These are phyloP conservation scores for Lordiphosa mommai DNA, from an alignment of 1,140 invertebrate genomes.

Conservation along the genomic window DNA sequence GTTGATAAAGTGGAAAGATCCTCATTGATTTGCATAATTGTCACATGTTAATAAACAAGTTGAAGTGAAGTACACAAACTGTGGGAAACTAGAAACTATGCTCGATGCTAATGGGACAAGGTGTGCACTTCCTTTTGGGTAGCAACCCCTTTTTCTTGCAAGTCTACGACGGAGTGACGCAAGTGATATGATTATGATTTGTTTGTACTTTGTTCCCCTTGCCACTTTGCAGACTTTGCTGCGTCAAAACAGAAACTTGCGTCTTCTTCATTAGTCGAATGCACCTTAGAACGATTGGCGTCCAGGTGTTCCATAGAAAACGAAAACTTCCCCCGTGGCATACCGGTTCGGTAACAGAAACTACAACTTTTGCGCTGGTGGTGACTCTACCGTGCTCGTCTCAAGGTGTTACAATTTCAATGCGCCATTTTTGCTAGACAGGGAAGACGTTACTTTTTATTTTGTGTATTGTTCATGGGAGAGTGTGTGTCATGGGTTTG, in stretches of 20 bases:
- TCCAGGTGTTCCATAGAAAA: conserved; percentile 66
- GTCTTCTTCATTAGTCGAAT: conserved; percentile 30
- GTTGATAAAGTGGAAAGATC: conserved; percentile 29
- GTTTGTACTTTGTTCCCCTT: conserved; percentile 21
- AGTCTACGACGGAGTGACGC: conserved; percentile 50
- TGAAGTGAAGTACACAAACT: conserved; percentile 8
- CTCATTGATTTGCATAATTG: conserved; percentile 60
- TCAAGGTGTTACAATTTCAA: conserved; percentile 53
- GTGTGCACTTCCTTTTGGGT: conserved; percentile 57
- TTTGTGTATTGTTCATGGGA: conserved; percentile 2
- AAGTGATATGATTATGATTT: conserved; percentile 60
- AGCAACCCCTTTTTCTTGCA: conserved; percentile 22
- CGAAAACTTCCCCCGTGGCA: conserved; percentile 60
- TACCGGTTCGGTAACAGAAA: conserved; percentile 23
- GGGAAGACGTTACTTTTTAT: conserved; percentile 5
- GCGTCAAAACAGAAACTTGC: conserved; percentile 70
- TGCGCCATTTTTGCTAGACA: conserved; percentile 29
- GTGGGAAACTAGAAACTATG: conserved; percentile 50
- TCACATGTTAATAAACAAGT: conserved; percentile 71
- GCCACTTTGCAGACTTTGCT: conserved; percentile 47
- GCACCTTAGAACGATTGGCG: conserved; percentile 52
- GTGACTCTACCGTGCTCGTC: conserved; percentile 2
- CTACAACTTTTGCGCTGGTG: conserved; percentile 24
- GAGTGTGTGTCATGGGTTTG: neutral
- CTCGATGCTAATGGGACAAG: conserved; percentile 68